A percentile compares a stretch with the other conserved stretches of the same genome.
These are phyloP conservation scores for Potamarius usumacintae DNA, from an alignment of 2,113 vertebrate genomes.

Conservation along the genomic window DNA sequence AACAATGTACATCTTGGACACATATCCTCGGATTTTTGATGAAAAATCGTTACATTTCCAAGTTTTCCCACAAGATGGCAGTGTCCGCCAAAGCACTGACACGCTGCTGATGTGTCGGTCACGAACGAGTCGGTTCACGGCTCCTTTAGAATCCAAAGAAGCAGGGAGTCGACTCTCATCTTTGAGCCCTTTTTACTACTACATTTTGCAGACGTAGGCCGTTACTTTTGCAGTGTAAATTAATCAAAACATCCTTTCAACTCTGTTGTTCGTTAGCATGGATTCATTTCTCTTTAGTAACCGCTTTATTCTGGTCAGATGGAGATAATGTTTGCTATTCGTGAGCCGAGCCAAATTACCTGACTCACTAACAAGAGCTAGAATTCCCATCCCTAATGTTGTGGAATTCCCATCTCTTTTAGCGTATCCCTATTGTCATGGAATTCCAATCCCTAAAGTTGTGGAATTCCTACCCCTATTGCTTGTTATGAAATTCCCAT, in stretches of 20 bases:
- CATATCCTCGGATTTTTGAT: not conserved
- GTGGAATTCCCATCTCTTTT: not conserved
- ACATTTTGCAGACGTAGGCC: not conserved
- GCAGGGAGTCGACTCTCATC: not conserved
- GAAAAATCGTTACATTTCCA: not conserved
- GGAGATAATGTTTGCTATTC: not conserved
- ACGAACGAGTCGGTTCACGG: not conserved
- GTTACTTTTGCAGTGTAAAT: not conserved
- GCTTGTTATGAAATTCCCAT: not conserved
- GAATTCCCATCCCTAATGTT: not conserved
- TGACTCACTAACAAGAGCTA: not conserved
- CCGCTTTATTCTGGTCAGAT: too few relatives aligned
- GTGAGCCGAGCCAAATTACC: not conserved
- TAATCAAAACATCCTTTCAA: not conserved
- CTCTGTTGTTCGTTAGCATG: not conserved
- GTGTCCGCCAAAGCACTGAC: slow-evolving; percentile 17
- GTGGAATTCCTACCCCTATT: too few relatives aligned
- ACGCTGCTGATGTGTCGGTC: not conserved
- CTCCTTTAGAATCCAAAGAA: too few relatives aligned
- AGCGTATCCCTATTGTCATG: too few relatives aligned
- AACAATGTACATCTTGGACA: not conserved
- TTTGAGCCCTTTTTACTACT: not conserved
- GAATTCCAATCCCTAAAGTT: not conserved
- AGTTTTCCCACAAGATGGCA: slow-evolving; percentile 44
- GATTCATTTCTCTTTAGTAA: not conserved